phyloP scores from a whole-genome alignment of 2,797 vertebrate genomes.

The Chrysocyon brachyurus region DNA sequence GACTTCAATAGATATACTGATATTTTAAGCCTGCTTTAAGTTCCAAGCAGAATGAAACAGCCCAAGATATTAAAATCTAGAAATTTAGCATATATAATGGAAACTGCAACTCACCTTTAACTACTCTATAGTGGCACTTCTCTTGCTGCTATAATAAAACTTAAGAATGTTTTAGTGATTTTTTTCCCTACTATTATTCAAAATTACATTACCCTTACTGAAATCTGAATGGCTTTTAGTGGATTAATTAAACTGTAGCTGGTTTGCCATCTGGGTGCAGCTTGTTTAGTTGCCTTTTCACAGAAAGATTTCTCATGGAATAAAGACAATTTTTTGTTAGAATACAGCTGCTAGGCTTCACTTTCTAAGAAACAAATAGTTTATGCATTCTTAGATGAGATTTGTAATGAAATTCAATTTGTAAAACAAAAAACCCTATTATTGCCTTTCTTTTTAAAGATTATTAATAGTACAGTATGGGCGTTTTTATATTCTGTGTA shows the following conservation, averaged over 20 bases:
- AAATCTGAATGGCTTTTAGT: conserved; percentile 93
- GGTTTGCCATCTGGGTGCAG: conserved; percentile 92
- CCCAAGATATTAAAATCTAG: conserved; percentile 80
- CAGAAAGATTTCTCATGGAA: conserved; percentile 88
- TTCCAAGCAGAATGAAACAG: conserved; percentile 77
- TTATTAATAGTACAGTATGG: neutral
- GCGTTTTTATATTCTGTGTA: conserved; percentile 69
- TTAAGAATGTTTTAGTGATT: conserved; percentile 90
- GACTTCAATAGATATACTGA: conserved; percentile 58
- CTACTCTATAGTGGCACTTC: conserved; percentile 88
- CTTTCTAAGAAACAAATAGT: conserved; percentile 87
- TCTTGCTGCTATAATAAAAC: conserved; percentile 91
- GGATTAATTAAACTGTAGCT: conserved; percentile 94
- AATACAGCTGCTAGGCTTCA: conserved; percentile 85
- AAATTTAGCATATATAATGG: conserved; percentile 86
- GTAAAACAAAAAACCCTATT: conserved; percentile 68
- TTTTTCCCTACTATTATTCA: conserved; percentile 90
- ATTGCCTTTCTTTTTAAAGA: conserved; percentile 47
- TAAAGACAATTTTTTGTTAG: conserved; percentile 87
- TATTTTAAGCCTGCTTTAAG: conserved; percentile 75
- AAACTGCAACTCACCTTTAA: conserved; percentile 89
- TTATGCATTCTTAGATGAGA: conserved; percentile 79
- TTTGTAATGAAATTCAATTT: conserved; percentile 79
- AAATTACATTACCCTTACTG: conserved; percentile 92
- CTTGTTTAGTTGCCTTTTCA: conserved; percentile 90